A percentile compares a stretch with the other conserved stretches of the same genome.
Conservation (phyloP, 2,113 vertebrate species). For the Actenoides lindsayi region DNA sequence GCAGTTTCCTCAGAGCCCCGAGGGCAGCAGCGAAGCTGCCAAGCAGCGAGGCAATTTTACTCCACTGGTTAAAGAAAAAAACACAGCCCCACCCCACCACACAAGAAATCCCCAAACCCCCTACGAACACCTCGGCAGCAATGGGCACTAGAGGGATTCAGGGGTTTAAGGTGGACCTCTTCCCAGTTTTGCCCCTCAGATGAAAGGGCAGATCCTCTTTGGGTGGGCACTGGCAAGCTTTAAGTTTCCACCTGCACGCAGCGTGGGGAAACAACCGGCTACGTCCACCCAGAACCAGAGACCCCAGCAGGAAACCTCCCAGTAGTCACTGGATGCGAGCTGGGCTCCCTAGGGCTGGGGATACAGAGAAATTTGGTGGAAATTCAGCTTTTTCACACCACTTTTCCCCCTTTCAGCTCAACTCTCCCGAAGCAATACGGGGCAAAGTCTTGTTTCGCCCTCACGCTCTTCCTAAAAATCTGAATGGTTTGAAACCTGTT, state of each 20-base stretch:
- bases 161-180: neutral
- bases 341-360: neutral
- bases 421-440: fast-evolving
- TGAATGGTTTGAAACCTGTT: neutral
- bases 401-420: neutral
- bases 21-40: conserved; percentile 1
- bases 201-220: neutral
- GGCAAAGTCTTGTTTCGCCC: neutral
- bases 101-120: neutral
- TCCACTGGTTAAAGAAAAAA: neutral
- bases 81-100: neutral
- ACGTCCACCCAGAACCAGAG: neutral
- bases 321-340: fast-evolving
- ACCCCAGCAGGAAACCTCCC: neutral
- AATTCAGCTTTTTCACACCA: neutral
- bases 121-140: neutral
- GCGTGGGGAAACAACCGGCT: neutral
- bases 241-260: neutral
- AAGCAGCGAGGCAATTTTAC: neutral
- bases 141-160: neutral
- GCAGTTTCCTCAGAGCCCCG: neutral
- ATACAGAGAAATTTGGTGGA: fast-evolving
- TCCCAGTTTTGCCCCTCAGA: neutral
- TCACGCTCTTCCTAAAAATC: neutral
- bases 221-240: neutral